Evolutionary conservation across 2,888 invertebrate genomes (phyloP).

Genomic region (Leptothorax acervorum): DNA sequence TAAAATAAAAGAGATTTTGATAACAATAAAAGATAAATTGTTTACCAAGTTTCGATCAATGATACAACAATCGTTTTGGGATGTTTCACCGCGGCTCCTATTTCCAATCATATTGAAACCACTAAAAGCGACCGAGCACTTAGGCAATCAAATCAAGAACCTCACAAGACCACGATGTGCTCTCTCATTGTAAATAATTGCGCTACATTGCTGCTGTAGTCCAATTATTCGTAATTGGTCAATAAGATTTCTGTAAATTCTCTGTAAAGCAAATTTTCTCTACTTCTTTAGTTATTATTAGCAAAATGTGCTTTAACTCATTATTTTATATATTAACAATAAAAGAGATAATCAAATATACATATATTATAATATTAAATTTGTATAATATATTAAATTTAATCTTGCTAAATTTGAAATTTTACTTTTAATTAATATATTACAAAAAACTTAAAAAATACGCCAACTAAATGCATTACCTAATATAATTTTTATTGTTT

Average conservation of each 20-base stretch:
- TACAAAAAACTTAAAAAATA: not conserved
- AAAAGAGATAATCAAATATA: not conserved
- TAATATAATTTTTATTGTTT: not conserved
- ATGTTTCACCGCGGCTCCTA: not conserved
- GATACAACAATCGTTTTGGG: not conserved
- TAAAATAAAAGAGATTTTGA: not conserved
- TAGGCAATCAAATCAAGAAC: constrained; percentile 37
- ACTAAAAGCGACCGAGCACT: constrained; percentile 2
- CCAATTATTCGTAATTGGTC: constrained; percentile 39
- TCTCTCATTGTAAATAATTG: constrained; percentile 7
- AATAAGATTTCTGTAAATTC: constrained; percentile 6
- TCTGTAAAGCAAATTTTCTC: not conserved
- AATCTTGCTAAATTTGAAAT: not conserved
- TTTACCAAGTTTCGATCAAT: not conserved
- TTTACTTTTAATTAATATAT: not conserved
- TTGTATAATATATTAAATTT: not conserved
- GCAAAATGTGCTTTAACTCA: not conserved
- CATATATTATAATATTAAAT: not conserved
- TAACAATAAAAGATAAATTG: not conserved
- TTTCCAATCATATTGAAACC: constrained; percentile 22
- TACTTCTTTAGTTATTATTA: not conserved
- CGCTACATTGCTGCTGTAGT: not conserved
- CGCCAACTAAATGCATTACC: not conserved
- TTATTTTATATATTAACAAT: not conserved
- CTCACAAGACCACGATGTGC: constrained; percentile 7